Percentiles rank a stretch among this genome's conserved stretches.
phyloP scores from a whole-genome alignment of 2,797 vertebrate genomes.

The Halcyon leucocephala region DNA sequence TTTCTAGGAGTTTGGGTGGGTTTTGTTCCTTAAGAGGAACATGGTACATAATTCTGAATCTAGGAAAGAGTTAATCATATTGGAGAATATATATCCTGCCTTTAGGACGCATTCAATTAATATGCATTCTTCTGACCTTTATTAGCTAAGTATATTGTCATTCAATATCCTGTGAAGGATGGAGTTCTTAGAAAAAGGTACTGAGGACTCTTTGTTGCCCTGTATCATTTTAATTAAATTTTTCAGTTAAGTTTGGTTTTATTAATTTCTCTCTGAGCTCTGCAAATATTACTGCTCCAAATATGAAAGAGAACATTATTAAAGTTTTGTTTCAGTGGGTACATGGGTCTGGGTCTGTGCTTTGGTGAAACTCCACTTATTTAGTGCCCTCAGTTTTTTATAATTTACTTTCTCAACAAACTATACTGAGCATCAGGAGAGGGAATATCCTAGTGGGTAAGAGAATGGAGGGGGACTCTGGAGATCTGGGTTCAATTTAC shows the following conservation, averaged over 20 bases:
- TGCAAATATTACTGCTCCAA: conserved; percentile 8
- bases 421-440: neutral
- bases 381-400: neutral
- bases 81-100: neutral
- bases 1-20: neutral
- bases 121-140: conserved; percentile 6
- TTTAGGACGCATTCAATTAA: neutral
- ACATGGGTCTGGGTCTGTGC: neutral
- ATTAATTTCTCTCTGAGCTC: neutral
- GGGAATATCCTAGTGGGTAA: neutral
- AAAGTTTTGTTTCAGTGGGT: neutral
- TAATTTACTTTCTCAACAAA: neutral
- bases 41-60: neutral
- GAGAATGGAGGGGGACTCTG: neutral
- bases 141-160: conserved; percentile 8
- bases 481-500: neutral
- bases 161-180: neutral
- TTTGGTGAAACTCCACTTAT: neutral
- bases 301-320: neutral
- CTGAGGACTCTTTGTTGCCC: neutral
- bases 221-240: conserved; percentile 37
- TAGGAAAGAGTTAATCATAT: neutral
- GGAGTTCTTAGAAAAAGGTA: neutral
- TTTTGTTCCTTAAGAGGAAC: neutral
- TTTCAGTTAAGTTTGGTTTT: neutral